Percentiles rank a stretch among this genome's conserved stretches.
Evolutionary conservation across 2,113 vertebrate genomes (phyloP).

Genomic region (Carlito syrichta): DNA sequence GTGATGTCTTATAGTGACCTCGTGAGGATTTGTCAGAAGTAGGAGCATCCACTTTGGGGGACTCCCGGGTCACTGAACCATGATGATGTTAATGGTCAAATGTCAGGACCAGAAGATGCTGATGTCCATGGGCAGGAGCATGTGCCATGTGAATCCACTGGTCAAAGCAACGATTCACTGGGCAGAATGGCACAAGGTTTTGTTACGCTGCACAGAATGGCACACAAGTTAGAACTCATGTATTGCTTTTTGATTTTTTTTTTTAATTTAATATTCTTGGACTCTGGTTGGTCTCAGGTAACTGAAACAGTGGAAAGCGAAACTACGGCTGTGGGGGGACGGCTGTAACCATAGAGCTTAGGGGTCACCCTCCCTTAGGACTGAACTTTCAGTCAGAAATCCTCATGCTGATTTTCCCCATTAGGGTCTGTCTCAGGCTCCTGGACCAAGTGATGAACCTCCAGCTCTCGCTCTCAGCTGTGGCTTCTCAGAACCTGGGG

Average conservation of each 20-base stretch:
- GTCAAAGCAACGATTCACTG: background rate
- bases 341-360: background rate
- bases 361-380: no score
- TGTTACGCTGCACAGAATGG: background rate
- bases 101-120: no score
- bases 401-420: no score
- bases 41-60: no score
- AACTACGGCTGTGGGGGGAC: background rate
- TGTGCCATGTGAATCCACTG: background rate
- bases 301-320: background rate
- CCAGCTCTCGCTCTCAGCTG: no score
- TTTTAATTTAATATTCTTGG: background rate
- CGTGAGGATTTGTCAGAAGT: no score
- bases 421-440: background rate
- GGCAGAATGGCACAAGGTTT: background rate
- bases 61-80: no score
- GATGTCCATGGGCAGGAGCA: no score
- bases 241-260: background rate
- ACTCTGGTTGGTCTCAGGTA: background rate
- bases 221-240: background rate
- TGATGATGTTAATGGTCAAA: no score
- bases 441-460: background rate
- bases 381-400: background rate
- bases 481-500: background rate
- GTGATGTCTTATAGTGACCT: no score